A percentile compares a stretch with the other conserved stretches of the same genome.
phyloP scores from a whole-genome alignment of 2,113 vertebrate genomes.

The Phylloscopus trochiloides region DNA sequence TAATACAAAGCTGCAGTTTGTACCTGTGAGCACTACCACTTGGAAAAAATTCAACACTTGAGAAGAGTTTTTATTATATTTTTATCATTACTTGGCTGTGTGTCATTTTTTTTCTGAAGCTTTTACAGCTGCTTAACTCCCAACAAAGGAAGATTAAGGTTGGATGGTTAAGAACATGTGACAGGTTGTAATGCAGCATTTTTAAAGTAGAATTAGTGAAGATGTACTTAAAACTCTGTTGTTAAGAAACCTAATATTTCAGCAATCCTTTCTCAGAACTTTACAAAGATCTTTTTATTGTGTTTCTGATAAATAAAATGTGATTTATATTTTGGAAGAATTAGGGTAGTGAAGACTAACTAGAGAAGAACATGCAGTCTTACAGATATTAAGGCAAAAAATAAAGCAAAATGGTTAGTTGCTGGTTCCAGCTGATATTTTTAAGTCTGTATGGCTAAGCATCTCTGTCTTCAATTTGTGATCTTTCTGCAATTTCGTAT shows the following conservation, averaged over 20 bases:
- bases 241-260: not conserved
- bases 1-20: not conserved
- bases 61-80: not conserved
- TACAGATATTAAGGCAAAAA: not conserved
- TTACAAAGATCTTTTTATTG: not conserved
- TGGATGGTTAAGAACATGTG: not conserved
- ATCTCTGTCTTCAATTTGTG: not conserved
- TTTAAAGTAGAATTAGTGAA: not conserved
- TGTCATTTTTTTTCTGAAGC: not conserved
- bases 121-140: not conserved
- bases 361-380: not conserved
- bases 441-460: not conserved
- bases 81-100: not conserved
- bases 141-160: not conserved
- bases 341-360: not conserved
- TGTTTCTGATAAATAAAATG: not conserved
- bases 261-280: not conserved
- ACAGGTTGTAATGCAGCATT: not conserved
- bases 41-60: not conserved
- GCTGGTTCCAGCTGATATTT: not conserved
- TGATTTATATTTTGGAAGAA: not conserved
- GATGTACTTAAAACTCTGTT: not conserved
- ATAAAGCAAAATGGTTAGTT: not conserved
- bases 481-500: not conserved
- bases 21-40: not conserved